Evolutionary conservation across 2,797 vertebrate species (phyloP), one percentile per base, ranked within the genome.

Genomic region (Cyclura pinguis): DNA sequence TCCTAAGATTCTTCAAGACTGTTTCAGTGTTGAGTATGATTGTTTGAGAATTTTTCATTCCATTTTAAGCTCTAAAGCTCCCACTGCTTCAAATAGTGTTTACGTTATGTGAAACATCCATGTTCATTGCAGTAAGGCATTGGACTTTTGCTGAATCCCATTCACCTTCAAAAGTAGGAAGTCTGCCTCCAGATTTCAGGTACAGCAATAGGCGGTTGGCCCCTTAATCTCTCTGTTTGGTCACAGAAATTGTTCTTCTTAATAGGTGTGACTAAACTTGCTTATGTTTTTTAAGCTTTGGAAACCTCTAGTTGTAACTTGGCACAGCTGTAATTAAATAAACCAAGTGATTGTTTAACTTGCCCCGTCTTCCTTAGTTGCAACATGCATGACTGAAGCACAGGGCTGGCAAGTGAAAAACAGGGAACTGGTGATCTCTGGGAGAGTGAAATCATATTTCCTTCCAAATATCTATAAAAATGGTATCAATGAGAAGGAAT

Each of bases 311-410:
- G 69, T 80, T 82, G 50, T 85, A 47, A 27, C 64, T 73, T 86
- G 89, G 24, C 69, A 82, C 55, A 64, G 22, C n/a, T 76, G 27
- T 82, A 27, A 82, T 87, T 16, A 86, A 86, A 32, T 62, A 59
- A 90, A 81, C 55, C 67, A 64, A 83, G 57, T 47, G 27, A 13
- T 84, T 87, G 27, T 78, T 82, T 90, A 12, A 64, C 16, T 62
- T 20, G 35, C 77, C 38, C 78, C 35, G 22, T 52, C 27, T 74
- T 12, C 14, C 38, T 52, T 57, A 64, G 47, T 69, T 87, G 85
- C 73, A 82, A 29, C 50, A 22, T 64, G 38, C 38, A 47, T 50
- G 27, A 27, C 24, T 77, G 47, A 62, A 29, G 67, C 50, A 20
- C 6, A 59, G 72, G 78, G 14, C 47, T 87, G 35, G 62, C n/a